Evolutionary conservation across 2,888 invertebrate genomes (phyloP).

Genomic region (Hybos culiciformis): DNA sequence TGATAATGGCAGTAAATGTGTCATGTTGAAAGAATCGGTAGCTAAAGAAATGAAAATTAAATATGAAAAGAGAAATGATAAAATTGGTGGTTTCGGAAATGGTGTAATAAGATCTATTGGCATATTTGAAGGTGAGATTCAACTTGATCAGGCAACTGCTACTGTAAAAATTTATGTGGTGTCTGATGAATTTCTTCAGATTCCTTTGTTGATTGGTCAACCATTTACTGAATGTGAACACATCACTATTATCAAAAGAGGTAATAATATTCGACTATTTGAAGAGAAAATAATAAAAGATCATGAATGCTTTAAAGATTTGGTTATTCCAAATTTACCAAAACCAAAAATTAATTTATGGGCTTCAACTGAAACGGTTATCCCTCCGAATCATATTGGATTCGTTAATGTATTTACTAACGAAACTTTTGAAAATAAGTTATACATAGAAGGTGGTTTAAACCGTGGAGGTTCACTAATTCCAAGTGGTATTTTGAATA

Average conservation of each 20-base stretch:
- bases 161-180: background rate
- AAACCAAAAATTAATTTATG: background rate
- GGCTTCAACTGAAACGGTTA: background rate
- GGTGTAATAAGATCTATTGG: background rate
- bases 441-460: slow-evolving; percentile 6
- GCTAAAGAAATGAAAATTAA: background rate
- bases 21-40: too few relatives aligned
- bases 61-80: background rate
- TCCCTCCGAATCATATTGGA: background rate
- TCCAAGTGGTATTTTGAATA: too few relatives aligned
- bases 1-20: too few relatives aligned
- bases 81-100: background rate
- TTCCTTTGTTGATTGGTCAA: background rate
- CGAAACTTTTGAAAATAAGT: background rate
- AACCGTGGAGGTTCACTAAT: slow-evolving; percentile 9
- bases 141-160: background rate
- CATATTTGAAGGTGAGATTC: background rate
- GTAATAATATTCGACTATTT: background rate
- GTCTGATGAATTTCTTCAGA: background rate
- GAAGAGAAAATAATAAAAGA: background rate
- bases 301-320: background rate
- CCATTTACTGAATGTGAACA: background rate
- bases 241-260: background rate
- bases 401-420: background rate
- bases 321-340: background rate